phyloP scores from a whole-genome alignment of 1,140 invertebrate species.

The Archivesica marissinica region DNA sequence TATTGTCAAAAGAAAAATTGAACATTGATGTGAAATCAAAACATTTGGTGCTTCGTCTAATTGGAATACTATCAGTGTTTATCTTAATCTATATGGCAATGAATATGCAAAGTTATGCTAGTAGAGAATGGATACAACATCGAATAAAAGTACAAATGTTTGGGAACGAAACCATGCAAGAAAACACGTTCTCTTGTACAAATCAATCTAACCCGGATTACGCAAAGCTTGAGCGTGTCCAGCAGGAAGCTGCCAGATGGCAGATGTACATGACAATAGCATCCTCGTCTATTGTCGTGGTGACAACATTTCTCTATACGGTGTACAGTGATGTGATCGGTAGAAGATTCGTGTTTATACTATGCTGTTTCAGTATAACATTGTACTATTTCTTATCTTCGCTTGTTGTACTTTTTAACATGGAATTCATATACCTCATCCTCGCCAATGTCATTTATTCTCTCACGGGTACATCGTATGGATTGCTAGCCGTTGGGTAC shows the following conservation, averaged over 20 bases:
- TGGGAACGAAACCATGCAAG: not conserved
- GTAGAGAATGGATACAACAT: conserved; percentile 1
- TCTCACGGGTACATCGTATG: not conserved
- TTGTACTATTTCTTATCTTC: not conserved
- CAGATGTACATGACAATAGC: conserved; percentile 10
- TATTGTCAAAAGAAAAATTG: not conserved
- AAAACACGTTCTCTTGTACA: not conserved
- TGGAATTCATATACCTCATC: not conserved
- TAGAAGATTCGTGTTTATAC: not conserved
- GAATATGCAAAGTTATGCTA: not conserved
- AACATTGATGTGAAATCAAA: not conserved
- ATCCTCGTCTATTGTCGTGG: not conserved
- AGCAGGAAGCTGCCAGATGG: conserved; percentile 1
- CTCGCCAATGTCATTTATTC: not conserved
- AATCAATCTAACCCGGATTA: not conserved
- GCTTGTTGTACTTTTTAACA: not conserved
- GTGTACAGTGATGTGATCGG: conserved; percentile 3
- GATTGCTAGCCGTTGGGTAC: not conserved
- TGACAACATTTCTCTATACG: not conserved
- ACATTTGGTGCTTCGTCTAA: not conserved
- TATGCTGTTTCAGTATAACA: not conserved
- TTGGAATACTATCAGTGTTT: not conserved
- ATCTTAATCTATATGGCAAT: conserved; percentile 4
- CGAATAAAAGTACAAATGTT: conserved; percentile 3
- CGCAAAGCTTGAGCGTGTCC: not conserved